Evolutionary conservation across 2,888 invertebrate genomes (phyloP), one percentile per base, ranked within the genome.

Genomic region (Noctua janthina): DNA sequence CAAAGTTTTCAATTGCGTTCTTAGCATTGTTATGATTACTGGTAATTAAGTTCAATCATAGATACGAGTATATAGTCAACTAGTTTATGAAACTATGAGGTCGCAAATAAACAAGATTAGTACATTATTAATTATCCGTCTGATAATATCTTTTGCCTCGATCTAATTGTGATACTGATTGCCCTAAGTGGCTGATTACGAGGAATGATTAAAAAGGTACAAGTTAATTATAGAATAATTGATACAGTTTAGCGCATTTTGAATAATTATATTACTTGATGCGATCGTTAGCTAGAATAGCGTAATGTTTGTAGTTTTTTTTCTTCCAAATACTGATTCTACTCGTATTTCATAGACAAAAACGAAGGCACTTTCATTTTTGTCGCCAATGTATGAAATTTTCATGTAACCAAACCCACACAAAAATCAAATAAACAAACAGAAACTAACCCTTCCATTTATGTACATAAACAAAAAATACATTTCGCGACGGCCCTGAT

Each of bases 401-500:
- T 1, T 54, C 17, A 35, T 46, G n/a, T 35, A 17, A 74, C 2
- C 35, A 2, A 69, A 43, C 23, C 29, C 49, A 64, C 0, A 39
- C 15, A n/a, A 0, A 43, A 51, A 13, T 49, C 23, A 43, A 78
- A 64, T 59, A 35, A 43, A 43, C n/a, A 17, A 68, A 68, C 15
- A 17, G 5, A 46, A 56, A 72, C 35, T 8, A n/a, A 46, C 59
- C 23, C 39, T 77, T 46, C 17, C 17, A 70, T 69, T 43, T 64
- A 64, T 10, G 39, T 10, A 46, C 1, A 6, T 13, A 64, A 56
- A 54, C 35, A 66, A 76, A n/a, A 73, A 46, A 74, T 39, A 64
- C 39, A 62, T 13, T 51, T 49, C 23, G 77, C 79, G 89, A 54
- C 94, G 95, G 85, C 96, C 95, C 94, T 95, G 91, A 91, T 89